Evolutionary conservation across 2,113 vertebrate genomes (phyloP).

Genomic region (Pygoscelis antarcticus): DNA sequence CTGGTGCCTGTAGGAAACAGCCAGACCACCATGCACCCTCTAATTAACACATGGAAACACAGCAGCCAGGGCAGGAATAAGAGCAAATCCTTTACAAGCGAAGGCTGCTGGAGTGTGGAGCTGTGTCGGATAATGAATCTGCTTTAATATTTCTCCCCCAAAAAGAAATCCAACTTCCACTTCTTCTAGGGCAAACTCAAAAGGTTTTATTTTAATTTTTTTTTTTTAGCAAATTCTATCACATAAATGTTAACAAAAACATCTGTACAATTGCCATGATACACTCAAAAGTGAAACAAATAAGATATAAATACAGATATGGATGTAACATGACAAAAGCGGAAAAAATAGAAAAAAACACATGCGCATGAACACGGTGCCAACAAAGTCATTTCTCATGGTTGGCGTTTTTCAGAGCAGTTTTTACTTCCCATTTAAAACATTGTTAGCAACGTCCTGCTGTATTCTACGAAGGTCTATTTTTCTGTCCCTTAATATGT

Average conservation of each 20-base stretch:
- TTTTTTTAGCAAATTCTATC: slow-evolving; percentile 94
- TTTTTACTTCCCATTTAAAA: slow-evolving; percentile 72
- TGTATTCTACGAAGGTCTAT: slow-evolving; percentile 71
- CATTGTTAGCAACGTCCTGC: slow-evolving; percentile 69
- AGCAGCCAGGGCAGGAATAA: neutral
- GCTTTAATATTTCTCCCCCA: neutral
- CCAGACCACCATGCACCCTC: neutral
- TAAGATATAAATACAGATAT: slow-evolving; percentile 94
- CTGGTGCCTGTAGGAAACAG: neutral
- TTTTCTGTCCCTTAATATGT: slow-evolving; percentile 68
- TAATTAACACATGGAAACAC: neutral
- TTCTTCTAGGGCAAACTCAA: slow-evolving; percentile 93
- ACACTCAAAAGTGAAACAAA: slow-evolving; percentile 86
- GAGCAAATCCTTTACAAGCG: neutral
- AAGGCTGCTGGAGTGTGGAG: neutral
- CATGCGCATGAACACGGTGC: slow-evolving; percentile 85
- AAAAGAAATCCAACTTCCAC: slow-evolving; percentile 63
- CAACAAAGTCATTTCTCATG: slow-evolving; percentile 66
- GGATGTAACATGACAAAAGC: slow-evolving; percentile 86
- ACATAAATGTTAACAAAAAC: slow-evolving; percentile 91
- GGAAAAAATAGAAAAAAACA: slow-evolving; percentile 73
- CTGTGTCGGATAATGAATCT: neutral
- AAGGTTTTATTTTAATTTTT: slow-evolving; percentile 71
- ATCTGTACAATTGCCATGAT: slow-evolving; percentile 93
- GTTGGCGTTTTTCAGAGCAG: slow-evolving; percentile 58